Base-by-base conservation (phyloP, 2,888 invertebrate genomes). In the Spisula subtruncata region DNA sequence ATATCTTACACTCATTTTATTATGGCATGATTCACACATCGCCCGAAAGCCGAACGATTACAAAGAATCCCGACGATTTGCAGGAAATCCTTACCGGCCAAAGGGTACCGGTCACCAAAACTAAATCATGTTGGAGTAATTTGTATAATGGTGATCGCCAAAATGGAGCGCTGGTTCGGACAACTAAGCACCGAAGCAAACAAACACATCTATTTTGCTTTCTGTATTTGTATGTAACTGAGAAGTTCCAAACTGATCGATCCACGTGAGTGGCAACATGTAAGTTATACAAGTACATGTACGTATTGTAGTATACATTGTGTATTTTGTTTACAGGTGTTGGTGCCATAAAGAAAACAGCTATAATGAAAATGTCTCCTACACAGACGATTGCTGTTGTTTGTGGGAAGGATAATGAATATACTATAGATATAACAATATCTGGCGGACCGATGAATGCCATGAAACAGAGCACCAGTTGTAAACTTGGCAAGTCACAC, bases 301-400 rank as follows among this genome's bases (percentile, higher is more conserved):
- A n/a, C n/a, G n/a, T n/a, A n/a, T n/a, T n/a, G n/a, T n/a, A n/a
- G n/a, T n/a, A n/a, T n/a, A n/a, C n/a, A n/a, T n/a, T n/a, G n/a
- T n/a, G 10, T 14, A 25, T 25, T 29, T 71, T 14, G 14, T 1
- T 35, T 66, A 20, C 75, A 88, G 88, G 71, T 81, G 71, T 84
- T 18, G 85, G 85, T 18, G 32, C 81, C 20, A 81, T 88, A 0
- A 88, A 81, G 71, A 85, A 81, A 46, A 85, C 60, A 8, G 12
- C 48, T 8, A 35, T 41, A 35, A 0, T 5, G 29, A 29, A 35
- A 18, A 14, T 85, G 35, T 66, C 46, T 6, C 88, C 88, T 18
- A 41, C 54, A 25, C 35, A 85, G 81, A 71, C 12, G 16, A 41
- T 88, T 20, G 71, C 29, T 4, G 81, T 88, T 1, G 85, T 85